Percentiles rank a stretch among this genome's conserved stretches.
Conservation (phyloP, 2,113 vertebrate species). For the Lycaon pictus region DNA sequence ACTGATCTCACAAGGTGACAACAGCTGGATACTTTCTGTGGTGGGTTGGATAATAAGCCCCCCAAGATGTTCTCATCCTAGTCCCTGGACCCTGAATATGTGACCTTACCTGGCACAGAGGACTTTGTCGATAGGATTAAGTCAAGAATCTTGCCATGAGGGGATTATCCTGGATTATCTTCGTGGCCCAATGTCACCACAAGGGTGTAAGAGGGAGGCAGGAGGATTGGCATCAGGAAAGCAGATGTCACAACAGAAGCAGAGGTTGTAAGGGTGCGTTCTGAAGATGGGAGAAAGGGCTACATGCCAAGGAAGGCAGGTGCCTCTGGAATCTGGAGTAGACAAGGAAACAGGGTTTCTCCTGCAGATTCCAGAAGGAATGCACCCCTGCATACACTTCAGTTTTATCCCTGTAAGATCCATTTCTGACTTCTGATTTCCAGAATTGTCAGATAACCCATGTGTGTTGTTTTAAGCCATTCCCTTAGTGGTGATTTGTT, state of each 20-base stretch:
- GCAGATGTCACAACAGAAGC: fast-evolving
- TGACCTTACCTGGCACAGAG: too few relatives aligned
- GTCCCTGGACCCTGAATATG: not conserved
- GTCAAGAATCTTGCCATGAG: not conserved
- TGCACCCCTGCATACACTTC: not conserved
- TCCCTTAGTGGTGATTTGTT: fast-evolving
- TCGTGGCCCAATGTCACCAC: not conserved
- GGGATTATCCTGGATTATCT: not conserved
- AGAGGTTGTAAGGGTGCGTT: fast-evolving
- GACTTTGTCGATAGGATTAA: not conserved
- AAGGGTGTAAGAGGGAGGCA: too few relatives aligned
- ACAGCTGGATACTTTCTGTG: not conserved
- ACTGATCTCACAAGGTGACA: not conserved
- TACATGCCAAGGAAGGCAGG: fast-evolving
- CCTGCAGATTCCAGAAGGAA: not conserved
- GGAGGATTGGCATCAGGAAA: fast-evolving
- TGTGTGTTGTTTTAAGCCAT: not conserved
- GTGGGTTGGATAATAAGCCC: fast-evolving
- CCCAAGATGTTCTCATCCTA: too few relatives aligned
- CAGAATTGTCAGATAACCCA: not conserved
- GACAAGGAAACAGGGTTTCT: not conserved
- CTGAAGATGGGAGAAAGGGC: not conserved
- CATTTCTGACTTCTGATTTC: not conserved
- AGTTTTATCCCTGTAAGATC: too few relatives aligned
- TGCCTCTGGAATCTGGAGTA: fast-evolving